Evolutionary conservation across 1,140 invertebrate genomes (phyloP), one percentile per base, ranked within the genome.

Genomic region (Cheumatopsyche charites): DNA sequence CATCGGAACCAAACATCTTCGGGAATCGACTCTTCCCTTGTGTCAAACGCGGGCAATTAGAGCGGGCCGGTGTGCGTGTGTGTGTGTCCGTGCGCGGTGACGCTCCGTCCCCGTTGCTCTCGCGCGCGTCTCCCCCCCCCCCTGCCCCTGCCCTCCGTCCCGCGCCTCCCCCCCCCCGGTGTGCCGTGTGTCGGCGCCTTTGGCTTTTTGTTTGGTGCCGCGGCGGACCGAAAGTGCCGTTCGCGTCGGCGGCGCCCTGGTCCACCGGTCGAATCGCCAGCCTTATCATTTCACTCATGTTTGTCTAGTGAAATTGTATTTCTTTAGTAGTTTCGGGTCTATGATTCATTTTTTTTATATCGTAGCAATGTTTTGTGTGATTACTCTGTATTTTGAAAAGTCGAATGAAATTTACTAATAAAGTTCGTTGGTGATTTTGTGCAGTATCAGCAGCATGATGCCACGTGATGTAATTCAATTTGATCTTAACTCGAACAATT

Each of bases 151-250:
- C 2, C 23, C 11, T 62, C 23, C n/a, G 11, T 17, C 11, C n/a
- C 55, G 55, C 23, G 11, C 11, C 25, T 41, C 4, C 13, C 6
- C 29, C 26, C 15, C 62, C 11, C 13, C 17, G 26, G 26, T 13
- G n/a, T 43, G 1, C 13, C 26, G 12, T 41, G 19, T 4, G 29
- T 12, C 29, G 29, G 62, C 62, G 29, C 62, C 62, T 63, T 63
- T 63, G 29, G 62, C 41, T 36, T 63, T 43, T 42, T 63, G 62
- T 63, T 43, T 43, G 29, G 7, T 29, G 62, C 45, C n/a, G n/a
- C n/a, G n/a, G 62, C 62, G 29, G 62, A 43, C 29, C 45, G 42
- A 63, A 63, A 63, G 62, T 63, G 62, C 29, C 62, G 41, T 63
- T 63, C 62, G 29, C 36, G 12, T 21, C 55, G 23, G 58, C 29